A percentile compares a stretch with the other conserved stretches of the same genome.
These are phyloP conservation scores for Lasioglossum vierecki DNA, from an alignment of 2,888 invertebrate species.

Conservation along the genomic window DNA sequence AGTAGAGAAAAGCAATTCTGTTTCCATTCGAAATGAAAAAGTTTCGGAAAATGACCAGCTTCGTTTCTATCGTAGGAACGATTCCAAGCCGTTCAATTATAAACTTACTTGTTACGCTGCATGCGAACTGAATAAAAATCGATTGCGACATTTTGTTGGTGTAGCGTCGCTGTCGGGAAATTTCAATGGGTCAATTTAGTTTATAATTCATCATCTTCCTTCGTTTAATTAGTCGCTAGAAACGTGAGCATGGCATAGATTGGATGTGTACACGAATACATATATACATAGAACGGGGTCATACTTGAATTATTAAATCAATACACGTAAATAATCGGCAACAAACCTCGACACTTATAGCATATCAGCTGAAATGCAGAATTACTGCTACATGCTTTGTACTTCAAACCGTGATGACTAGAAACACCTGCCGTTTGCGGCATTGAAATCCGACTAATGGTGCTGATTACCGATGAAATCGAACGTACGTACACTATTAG, in stretches of 20 bases:
- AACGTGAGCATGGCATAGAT: background rate
- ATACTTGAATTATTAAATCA: slow-evolving; percentile 3
- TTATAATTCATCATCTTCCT: background rate
- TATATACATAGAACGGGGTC: background rate
- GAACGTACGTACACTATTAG: background rate
- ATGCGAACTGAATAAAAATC: background rate
- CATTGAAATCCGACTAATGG: background rate
- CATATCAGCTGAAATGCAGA: background rate
- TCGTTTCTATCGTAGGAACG: too few relatives aligned
- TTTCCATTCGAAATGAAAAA: background rate
- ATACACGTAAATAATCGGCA: background rate
- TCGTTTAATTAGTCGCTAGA: background rate
- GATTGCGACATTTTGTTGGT: background rate
- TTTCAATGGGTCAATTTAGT: background rate
- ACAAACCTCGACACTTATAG: background rate
- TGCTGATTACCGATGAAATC: background rate
- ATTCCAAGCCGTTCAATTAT: too few relatives aligned
- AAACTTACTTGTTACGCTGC: background rate
- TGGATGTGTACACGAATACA: background rate
- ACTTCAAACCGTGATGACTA: background rate
- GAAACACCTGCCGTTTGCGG: background rate
- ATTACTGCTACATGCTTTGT: background rate
- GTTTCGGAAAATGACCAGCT: too few relatives aligned
- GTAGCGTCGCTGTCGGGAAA: too few relatives aligned
- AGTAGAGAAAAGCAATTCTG: background rate